Base-by-base conservation (phyloP, 2,113 vertebrate species). In the Paramormyrops kingsleyae region DNA sequence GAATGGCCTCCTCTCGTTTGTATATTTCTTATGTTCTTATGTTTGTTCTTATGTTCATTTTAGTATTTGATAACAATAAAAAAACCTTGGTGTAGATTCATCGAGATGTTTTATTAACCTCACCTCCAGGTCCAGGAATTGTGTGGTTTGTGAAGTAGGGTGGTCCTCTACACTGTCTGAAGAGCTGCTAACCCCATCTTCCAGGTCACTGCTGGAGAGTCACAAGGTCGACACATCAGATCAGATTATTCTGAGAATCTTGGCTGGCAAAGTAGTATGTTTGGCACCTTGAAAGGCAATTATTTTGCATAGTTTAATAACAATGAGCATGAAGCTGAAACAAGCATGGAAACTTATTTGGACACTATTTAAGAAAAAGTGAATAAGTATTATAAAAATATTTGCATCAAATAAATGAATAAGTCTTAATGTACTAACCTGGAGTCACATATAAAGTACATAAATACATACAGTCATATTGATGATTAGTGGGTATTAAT, bases 141-240 rank as follows among this genome's bases (percentile, higher is more conserved):
- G 31, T 52, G 88, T 91, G 85, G 39, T 88, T 21, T 90, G 92
- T 92, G 83, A 42, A 70, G 88, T 91, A 83, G 85, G 89, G 56
- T 13, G n/a, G 44, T 94, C 93, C 59, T 94, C 93, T 19, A 93
- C 91, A 8, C 35, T 4, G 1, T 93, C 94, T 89, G 93, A 92
- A 42, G 90, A 95, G 87, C 92, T 94, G 91, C 91, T 93, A 49
- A 90, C 50, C 62, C 89, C 94, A 27, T 93, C 94, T 86, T 93
- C 94, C 87, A 59, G 90, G 59, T 94, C 94, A 17, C 92, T 94
- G 84, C 90, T 93, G 39, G 46, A 88, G 88, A 90, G 85, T 87
- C 27, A 87, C 85, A 52, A 53, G 15, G 31, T 50, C 31, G 17
- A 87, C 84, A 87, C 47, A 35, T 53, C 27, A 50, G 17, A 17